phyloP scores from a whole-genome alignment of 2,888 invertebrate genomes.

The Eilema depressum region DNA sequence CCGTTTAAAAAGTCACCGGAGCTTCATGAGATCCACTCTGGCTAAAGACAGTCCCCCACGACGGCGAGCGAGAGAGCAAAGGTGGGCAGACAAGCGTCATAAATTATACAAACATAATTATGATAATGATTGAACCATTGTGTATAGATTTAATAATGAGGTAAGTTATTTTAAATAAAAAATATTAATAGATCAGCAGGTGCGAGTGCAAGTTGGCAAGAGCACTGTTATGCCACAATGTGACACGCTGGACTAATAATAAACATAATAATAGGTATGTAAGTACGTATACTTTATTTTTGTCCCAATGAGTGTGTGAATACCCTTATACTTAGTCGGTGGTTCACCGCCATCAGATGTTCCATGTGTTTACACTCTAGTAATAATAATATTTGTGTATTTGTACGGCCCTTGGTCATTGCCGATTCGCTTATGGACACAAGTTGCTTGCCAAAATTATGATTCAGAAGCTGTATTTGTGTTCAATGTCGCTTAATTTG shows the following conservation, averaged over 20 bases:
- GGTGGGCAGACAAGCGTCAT: too few relatives aligned
- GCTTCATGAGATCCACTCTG: too few relatives aligned
- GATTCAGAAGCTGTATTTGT: constrained; percentile 72
- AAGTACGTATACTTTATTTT: constrained; percentile 60
- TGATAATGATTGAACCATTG: constrained; percentile 35
- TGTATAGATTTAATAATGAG: constrained; percentile 47
- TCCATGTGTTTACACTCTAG: constrained; percentile 53
- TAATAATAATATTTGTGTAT: constrained; percentile 35
- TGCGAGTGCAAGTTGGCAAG: constrained; percentile 80
- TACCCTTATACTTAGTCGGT: constrained; percentile 18
- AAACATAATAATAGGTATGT: constrained; percentile 55
- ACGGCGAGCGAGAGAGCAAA: too few relatives aligned
- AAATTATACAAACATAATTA: too few relatives aligned
- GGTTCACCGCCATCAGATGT: constrained; percentile 28
- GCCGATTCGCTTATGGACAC: constrained; percentile 65
- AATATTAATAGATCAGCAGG: constrained; percentile 85
- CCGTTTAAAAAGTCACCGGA: too few relatives aligned
- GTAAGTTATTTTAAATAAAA: constrained; percentile 74
- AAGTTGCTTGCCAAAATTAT: constrained; percentile 75
- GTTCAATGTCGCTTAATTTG: constrained; percentile 67
- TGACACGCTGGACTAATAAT: constrained; percentile 81
- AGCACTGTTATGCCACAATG: constrained; percentile 64
- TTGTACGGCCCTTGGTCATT: constrained; percentile 61
- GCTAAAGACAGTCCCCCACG: too few relatives aligned
- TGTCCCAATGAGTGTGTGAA: constrained; percentile 55